A percentile compares a stretch with the other conserved stretches of the same genome.
Evolutionary conservation across 2,797 vertebrate genomes (phyloP).

Genomic region (Coreius guichenoti): DNA sequence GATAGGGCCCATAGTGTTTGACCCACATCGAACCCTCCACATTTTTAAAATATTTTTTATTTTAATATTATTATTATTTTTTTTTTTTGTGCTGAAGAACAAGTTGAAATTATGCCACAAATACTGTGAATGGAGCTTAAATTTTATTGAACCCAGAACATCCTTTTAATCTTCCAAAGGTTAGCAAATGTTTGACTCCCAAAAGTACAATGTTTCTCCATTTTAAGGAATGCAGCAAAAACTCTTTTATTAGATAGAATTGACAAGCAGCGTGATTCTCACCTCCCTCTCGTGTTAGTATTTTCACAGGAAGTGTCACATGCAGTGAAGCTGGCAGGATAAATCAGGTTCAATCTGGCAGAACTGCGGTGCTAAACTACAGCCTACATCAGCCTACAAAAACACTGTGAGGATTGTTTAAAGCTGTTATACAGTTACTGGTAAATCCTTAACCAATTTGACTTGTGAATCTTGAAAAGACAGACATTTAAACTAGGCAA

Average conservation of each 20-base stretch:
- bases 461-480: not conserved
- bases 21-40: not conserved
- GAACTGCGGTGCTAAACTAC: conserved; percentile 48
- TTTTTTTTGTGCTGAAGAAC: not conserved
- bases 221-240: conserved; percentile 28
- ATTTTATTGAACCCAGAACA: not conserved
- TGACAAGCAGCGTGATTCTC: conserved; percentile 45
- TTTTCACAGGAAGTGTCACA: conserved; percentile 55
- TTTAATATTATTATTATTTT: not conserved
- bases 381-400: conserved; percentile 4
- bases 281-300: conserved; percentile 18
- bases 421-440: conserved; percentile 6
- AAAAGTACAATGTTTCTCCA: not conserved
- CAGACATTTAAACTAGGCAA: not conserved
- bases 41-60: not conserved
- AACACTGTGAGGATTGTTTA: not conserved
- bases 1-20: not conserved
- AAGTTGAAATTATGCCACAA: not conserved
- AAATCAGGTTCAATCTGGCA: conserved; percentile 58
- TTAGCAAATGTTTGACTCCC: conserved; percentile 1
- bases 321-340: conserved; percentile 48
- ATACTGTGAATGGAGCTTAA: not conserved
- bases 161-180: not conserved
- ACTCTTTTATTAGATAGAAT: conserved; percentile 43
- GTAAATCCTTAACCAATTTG: not conserved